Conservation (phyloP, 1,140 invertebrate genomes). For the Diuraphis noxia region DNA sequence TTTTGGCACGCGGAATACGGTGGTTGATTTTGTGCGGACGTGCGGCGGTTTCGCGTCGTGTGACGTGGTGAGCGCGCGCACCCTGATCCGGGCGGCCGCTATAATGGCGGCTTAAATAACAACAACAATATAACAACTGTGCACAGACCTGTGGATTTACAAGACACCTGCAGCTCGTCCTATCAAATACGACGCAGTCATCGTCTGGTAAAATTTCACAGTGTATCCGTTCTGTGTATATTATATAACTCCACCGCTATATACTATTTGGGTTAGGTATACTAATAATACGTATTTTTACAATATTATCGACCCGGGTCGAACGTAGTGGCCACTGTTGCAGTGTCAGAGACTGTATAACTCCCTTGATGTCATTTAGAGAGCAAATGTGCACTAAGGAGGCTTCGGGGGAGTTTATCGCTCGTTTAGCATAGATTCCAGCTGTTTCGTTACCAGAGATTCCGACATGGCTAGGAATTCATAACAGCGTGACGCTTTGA, state of each 20-base stretch:
- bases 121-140: not conserved
- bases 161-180: slow-evolving; percentile 12
- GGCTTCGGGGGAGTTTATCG: too few relatives aligned
- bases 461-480: too few relatives aligned
- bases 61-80: not conserved
- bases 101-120: not conserved
- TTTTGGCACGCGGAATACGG: slow-evolving; percentile 32
- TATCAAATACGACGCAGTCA: not conserved
- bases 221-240: not conserved
- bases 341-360: too few relatives aligned
- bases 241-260: too few relatives aligned
- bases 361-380: too few relatives aligned
- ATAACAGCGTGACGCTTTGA: too few relatives aligned
- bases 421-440: too few relatives aligned
- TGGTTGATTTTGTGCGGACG: slow-evolving; percentile 11
- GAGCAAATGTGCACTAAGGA: too few relatives aligned
- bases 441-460: too few relatives aligned
- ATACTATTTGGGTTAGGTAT: not conserved
- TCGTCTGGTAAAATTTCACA: not conserved
- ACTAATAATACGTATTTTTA: not conserved
- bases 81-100: not conserved
- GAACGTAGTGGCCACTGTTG: too few relatives aligned
- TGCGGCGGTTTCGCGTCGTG: slow-evolving; percentile 1
- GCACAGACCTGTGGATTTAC: slow-evolving; percentile 27
- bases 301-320: too few relatives aligned